phyloP scores from a whole-genome alignment of 2,797 vertebrate genomes.

The Cichlasoma orientale region DNA sequence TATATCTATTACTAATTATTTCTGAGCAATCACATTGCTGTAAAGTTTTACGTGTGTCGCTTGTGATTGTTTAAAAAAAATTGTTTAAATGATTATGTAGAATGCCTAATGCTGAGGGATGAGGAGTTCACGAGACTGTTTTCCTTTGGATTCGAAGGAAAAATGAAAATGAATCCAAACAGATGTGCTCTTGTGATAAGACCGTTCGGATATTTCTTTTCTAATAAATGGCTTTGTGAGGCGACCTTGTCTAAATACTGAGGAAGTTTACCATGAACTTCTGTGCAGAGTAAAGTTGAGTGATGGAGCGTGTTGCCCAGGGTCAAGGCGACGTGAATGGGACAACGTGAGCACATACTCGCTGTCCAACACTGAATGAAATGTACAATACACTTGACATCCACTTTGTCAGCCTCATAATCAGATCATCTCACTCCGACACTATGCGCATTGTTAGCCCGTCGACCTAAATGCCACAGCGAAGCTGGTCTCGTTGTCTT shows the following conservation, averaged over 20 bases:
- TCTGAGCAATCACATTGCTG: no score
- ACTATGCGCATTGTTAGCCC: constrained; percentile 61
- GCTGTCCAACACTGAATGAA: constrained; percentile 16
- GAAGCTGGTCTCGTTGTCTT: constrained; percentile 57
- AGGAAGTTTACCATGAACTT: constrained; percentile 46
- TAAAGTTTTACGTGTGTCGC: no score
- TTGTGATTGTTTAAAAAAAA: no score
- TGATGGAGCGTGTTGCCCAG: constrained; percentile 16
- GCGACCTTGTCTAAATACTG: constrained; percentile 46
- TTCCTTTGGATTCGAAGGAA: no score
- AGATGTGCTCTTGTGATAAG: neutral
- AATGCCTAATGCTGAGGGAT: no score
- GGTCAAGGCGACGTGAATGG: constrained; percentile 36
- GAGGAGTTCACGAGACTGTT: no score
- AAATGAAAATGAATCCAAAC: no score
- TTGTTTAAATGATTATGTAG: no score
- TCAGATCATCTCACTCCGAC: constrained; percentile 52
- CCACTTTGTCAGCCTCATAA: constrained; percentile 48
- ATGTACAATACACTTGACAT: constrained; percentile 25
- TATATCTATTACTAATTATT: no score
- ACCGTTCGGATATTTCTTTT: constrained; percentile 29
- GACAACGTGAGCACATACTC: constrained; percentile 32
- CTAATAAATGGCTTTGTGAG: constrained; percentile 17
- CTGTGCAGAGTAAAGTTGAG: constrained; percentile 33
- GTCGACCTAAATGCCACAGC: constrained; percentile 67